Conservation (phyloP, 2,888 invertebrate genomes). For the Eubasilissa splendida region DNA sequence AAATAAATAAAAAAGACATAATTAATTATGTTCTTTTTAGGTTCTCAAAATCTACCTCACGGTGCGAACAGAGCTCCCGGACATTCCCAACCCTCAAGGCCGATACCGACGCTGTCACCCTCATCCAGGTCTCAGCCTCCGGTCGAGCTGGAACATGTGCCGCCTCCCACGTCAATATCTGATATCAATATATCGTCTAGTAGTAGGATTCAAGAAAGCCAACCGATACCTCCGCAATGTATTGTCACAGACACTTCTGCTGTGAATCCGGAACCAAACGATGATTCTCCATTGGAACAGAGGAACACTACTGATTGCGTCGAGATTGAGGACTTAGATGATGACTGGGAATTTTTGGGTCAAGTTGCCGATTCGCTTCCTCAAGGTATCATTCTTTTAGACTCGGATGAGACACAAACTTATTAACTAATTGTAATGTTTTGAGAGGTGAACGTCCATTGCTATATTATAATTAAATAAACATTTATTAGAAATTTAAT, state of each 20-base stretch:
- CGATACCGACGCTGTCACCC: not conserved
- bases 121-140: slow-evolving; percentile 49
- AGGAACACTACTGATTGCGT: slow-evolving; percentile 71
- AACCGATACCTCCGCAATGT: slow-evolving; percentile 42
- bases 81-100: slow-evolving; percentile 12
- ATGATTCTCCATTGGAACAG: slow-evolving; percentile 52
- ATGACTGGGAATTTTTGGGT: slow-evolving; percentile 70
- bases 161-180: slow-evolving; percentile 59
- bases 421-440: too few relatives aligned
- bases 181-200: slow-evolving; percentile 46
- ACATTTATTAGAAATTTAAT: too few relatives aligned
- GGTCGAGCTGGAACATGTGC: not conserved
- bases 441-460: too few relatives aligned
- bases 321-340: slow-evolving; percentile 71
- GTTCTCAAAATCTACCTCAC: slow-evolving; percentile 38
- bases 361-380: slow-evolving; percentile 67
- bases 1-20: too few relatives aligned
- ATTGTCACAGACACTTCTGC: slow-evolving; percentile 50
- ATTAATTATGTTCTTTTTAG: slow-evolving; percentile 18
- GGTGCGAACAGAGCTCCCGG: slow-evolving; percentile 28
- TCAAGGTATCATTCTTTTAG: slow-evolving; percentile 62
- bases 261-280: slow-evolving; percentile 6
- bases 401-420: too few relatives aligned
- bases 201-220: not conserved
- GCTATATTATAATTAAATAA: too few relatives aligned